Conservation (phyloP, 2,888 invertebrate species). For the Sarcophaga variegata region DNA sequence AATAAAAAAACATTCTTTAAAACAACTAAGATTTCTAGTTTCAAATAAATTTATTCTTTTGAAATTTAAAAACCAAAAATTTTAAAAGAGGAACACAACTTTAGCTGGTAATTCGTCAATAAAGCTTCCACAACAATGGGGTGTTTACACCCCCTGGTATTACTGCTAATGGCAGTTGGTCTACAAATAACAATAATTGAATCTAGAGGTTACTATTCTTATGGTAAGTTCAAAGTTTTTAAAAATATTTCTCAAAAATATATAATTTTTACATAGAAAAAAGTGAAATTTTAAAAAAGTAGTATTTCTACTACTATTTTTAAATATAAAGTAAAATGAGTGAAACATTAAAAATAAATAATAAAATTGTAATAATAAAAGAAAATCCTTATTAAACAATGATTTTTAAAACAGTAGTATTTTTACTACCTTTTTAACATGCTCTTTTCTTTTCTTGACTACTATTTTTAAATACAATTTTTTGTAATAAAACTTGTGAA, state of each 20-base stretch:
- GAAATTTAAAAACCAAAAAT: neutral
- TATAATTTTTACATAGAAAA: neutral
- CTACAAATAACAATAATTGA: constrained; percentile 63
- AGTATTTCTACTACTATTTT: constrained; percentile 8
- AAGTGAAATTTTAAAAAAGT: neutral
- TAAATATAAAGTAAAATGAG: too few species aligned
- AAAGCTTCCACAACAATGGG: constrained; percentile 72
- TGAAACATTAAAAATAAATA: too few species aligned
- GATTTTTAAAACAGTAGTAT: too few species aligned
- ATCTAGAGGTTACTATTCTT: constrained; percentile 66
- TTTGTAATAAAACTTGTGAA: too few species aligned
- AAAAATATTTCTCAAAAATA: neutral
- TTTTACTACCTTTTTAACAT: too few species aligned
- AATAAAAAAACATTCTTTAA: neutral
- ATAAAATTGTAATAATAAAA: too few species aligned
- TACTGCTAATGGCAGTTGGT: constrained; percentile 68
- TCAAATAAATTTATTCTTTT: neutral
- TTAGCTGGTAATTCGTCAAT: constrained; percentile 12
- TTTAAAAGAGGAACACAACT: constrained; percentile 7
- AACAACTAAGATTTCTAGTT: constrained; percentile 12
- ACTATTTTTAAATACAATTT: too few species aligned
- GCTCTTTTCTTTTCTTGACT: too few species aligned
- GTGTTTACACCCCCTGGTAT: constrained; percentile 75
- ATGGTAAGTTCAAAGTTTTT: constrained; percentile 65
- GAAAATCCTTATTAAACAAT: too few species aligned